These are phyloP conservation scores for Callipepla californica DNA, from an alignment of 2,113 vertebrate species.

Conservation along the genomic window DNA sequence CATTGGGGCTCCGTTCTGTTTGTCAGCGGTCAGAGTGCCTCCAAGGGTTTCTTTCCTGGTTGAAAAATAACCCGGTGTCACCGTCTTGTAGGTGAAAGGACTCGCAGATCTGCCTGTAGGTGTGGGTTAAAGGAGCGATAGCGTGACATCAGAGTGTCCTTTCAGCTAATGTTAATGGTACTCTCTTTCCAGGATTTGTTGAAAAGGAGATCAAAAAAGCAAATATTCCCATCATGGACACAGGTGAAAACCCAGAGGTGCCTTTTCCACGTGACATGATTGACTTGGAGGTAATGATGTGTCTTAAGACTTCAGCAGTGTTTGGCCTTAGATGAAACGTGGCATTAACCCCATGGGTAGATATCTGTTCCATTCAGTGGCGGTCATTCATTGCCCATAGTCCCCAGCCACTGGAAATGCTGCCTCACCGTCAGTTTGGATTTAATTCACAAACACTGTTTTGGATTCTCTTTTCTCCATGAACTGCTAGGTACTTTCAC, in stretches of 20 bases:
- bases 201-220: constrained; percentile 98
- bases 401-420: background rate
- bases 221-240: constrained; percentile 91
- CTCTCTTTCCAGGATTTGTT: constrained; percentile 88
- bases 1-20: fast-evolving
- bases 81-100: background rate
- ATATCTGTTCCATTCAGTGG: fast-evolving
- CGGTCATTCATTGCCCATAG: background rate
- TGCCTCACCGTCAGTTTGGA: fast-evolving
- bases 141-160: background rate
- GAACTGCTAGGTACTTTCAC: background rate
- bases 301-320: background rate
- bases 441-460: fast-evolving
- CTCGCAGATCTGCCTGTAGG: background rate
- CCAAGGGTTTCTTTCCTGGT: fast-evolving
- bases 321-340: background rate
- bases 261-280: constrained; percentile 99
- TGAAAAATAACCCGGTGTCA: fast-evolving
- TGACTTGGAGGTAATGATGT: constrained; percentile 90
- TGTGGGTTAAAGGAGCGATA: fast-evolving
- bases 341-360: fast-evolving
- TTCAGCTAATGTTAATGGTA: background rate
- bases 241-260: constrained; percentile 97
- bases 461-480: background rate
- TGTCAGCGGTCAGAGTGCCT: fast-evolving